These are phyloP conservation scores for Meliscaeva auricollis DNA, from an alignment of 2,888 invertebrate species.

Conservation along the genomic window DNA sequence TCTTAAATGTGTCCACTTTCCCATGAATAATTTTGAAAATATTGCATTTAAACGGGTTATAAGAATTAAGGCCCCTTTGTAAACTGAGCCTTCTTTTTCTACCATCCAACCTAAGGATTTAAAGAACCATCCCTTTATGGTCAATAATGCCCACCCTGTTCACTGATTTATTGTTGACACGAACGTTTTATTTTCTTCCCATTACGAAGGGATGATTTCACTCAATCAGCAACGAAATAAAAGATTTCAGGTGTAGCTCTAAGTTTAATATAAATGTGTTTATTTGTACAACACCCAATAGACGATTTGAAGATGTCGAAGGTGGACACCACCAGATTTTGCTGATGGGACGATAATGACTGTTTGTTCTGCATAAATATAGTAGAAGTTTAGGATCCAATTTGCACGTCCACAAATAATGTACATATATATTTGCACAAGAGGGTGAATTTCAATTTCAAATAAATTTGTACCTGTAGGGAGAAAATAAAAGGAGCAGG, in stretches of 20 bases:
- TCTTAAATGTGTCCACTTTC: no score
- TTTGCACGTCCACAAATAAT: not conserved
- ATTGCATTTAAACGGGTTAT: no score
- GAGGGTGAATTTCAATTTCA: not conserved
- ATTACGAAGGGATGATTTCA: slow-evolving; percentile 25
- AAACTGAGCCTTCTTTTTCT: no score
- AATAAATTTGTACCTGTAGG: not conserved
- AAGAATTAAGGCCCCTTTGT: no score
- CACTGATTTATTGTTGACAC: slow-evolving; percentile 49
- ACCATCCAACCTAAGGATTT: no score
- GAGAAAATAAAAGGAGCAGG: not conserved
- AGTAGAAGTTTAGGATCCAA: not conserved
- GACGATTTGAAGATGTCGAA: slow-evolving; percentile 23
- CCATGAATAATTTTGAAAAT: no score
- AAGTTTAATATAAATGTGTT: slow-evolving; percentile 12
- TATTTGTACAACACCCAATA: slow-evolving; percentile 3
- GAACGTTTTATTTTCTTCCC: not conserved
- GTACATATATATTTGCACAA: slow-evolving; percentile 12
- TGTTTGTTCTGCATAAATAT: slow-evolving; percentile 14
- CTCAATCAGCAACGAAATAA: slow-evolving; percentile 7
- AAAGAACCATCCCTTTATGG: not conserved
- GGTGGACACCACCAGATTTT: slow-evolving; percentile 23
- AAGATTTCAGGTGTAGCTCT: slow-evolving; percentile 11
- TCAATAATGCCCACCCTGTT: not conserved
- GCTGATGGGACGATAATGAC: slow-evolving; percentile 5